Base-by-base conservation (phyloP, 2,888 invertebrate species). In the Pachliopta kotzebuea region DNA sequence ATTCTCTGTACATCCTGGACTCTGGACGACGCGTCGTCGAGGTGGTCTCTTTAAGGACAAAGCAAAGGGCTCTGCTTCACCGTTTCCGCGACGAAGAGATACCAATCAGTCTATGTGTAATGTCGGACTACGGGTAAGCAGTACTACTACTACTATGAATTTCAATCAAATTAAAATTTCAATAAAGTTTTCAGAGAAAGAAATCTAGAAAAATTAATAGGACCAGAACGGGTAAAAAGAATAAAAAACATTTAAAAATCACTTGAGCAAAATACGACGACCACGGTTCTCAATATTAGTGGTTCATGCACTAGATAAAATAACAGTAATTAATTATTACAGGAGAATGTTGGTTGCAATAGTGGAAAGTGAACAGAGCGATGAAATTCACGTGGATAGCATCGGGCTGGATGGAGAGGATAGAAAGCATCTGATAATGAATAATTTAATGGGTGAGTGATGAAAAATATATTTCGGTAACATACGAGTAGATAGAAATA, bases 1-100 rank as follows among this genome's bases (percentile, higher is more conserved):
- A 96, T 67, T 95, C 94, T 70, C 81, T 97, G 0, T 97, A 96
- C 80, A 94, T 96, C 87, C 86, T 94, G 64, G 96, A 97, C 79
- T 86, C 90, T 0, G 92, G 92, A 0, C 92, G 93, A 17, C 92
- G 92, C 0, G 65, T 79, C 61, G 92, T 97, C 0, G 96, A 96
- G 77, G 93, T 94, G 3, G 77, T 94, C 17, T 96, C 94, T 0
- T 73, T 96, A 56, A 85, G 85, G 57, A 95, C 93, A 0, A 84
- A 84, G 24, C 84, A 94, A 9, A 92, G 94, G 21, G 94, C 93
- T 0, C 76, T 94, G 18, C 77, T 97, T 0, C 81, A 94, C 53
- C 92, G 93, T 63, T 88, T 94, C 92, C 72, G 77, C 0, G 90
- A 92, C 0, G 88, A 92, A 1, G 94, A 95, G 74, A 82, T 85